Evolutionary conservation across 2,888 invertebrate species (phyloP).

Genomic region (Acrobasis repandana): DNA sequence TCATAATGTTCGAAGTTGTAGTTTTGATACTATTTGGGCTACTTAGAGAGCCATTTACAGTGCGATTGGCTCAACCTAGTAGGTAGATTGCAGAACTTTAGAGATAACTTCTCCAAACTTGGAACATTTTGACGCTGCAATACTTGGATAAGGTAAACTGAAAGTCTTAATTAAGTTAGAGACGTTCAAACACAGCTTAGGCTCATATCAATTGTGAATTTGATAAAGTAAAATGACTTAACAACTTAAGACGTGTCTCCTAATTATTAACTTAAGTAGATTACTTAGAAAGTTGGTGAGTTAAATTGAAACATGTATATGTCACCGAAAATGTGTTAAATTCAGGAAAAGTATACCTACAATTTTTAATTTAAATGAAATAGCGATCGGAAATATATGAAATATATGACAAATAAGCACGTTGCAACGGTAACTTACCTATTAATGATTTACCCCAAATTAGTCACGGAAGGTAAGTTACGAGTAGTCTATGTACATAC

Average conservation of each 20-base stretch:
- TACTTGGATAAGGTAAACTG: slow-evolving; percentile 77
- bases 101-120: slow-evolving; percentile 78
- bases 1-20: slow-evolving; percentile 60
- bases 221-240: slow-evolving; percentile 40
- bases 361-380: too few relatives aligned
- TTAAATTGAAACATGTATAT: not conserved
- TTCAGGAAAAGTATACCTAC: too few relatives aligned
- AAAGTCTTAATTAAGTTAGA: slow-evolving; percentile 75
- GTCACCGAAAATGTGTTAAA: too few relatives aligned
- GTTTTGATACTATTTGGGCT: slow-evolving; percentile 64
- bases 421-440: too few relatives aligned
- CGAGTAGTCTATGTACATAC: too few relatives aligned
- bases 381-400: too few relatives aligned
- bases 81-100: slow-evolving; percentile 77
- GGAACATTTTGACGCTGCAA: slow-evolving; percentile 77
- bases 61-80: slow-evolving; percentile 73
- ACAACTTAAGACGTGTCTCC: slow-evolving; percentile 32
- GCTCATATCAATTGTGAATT: slow-evolving; percentile 51
- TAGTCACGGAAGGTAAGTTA: too few relatives aligned
- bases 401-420: too few relatives aligned
- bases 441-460: too few relatives aligned
- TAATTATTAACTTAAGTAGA: slow-evolving; percentile 1
- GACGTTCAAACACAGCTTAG: slow-evolving; percentile 57
- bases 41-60: slow-evolving; percentile 76
- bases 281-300: not conserved